Evolutionary conservation across 2,113 vertebrate species (phyloP), one percentile per base, ranked within the genome.

Genomic region (Cyprinodon brontotheroides): DNA sequence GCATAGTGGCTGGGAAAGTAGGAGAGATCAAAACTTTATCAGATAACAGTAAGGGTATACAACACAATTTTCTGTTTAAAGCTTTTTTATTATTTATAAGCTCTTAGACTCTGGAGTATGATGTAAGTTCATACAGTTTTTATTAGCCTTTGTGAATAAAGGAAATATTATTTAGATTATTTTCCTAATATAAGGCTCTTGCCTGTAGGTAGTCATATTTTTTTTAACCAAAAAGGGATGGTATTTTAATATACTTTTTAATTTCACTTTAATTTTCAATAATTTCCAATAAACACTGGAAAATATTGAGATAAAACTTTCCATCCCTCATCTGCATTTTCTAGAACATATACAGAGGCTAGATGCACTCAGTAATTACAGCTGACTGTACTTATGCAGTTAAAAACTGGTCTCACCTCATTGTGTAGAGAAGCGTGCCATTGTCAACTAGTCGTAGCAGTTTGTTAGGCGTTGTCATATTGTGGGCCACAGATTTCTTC

Each of bases 401-500:
- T 38, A 36, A 4, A 2, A 45, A 65, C 61, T 53, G 4, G 47
- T 7, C 86, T 86, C 85, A 95, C 95, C 95, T 94, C 95, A 95
- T 95, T 0, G 95, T 95, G 87, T 95, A 95, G 57, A 95, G 94
- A 59, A 95, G 91, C 0, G 95, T 95, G 20, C 95, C 95, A 0
- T 95, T 95, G 89, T 95, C 95, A 20, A 94, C 93, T 73, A 95
- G 91, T 14, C 95, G 89, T 1, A 95, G 89, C 15, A 95, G 93
- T 77, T 95, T 95, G 91, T 95, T 95, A 0, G 95, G 95, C 4
- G 94, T 95, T 1, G 95, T 95, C 94, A 95, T 95, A 83, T 95
- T 95, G 89, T 95, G 95, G 40, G 95, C 95, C 72, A 95, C 94
- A 0, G 95, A 95, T 78, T 95, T 95, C 89, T 95, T 95, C 8